A percentile compares a stretch with the other conserved stretches of the same genome.
These are phyloP conservation scores for Trissolcus brochymenae DNA, from an alignment of 2,888 invertebrate genomes.

Conservation along the genomic window DNA sequence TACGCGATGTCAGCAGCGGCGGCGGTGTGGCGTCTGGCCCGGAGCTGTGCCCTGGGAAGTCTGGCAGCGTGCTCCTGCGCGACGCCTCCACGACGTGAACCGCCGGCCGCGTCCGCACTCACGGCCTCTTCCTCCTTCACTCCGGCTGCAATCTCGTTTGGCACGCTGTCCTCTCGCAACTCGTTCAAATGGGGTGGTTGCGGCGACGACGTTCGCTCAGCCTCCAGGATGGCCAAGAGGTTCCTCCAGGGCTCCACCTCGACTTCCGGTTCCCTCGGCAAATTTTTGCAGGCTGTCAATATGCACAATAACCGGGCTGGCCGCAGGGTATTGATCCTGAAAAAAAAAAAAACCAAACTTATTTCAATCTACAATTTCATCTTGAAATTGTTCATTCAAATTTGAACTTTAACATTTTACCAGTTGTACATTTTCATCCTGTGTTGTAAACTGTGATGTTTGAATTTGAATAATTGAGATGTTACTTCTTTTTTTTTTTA, in stretches of 20 bases:
- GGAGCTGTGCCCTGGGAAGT: constrained; percentile 86
- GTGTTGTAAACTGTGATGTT: too few relatives aligned
- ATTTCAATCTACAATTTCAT: too few relatives aligned
- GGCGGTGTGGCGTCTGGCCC: constrained; percentile 85
- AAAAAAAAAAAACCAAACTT: too few relatives aligned
- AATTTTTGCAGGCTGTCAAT: constrained; percentile 83
- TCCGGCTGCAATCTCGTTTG: constrained; percentile 67
- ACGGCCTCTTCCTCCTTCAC: constrained; percentile 69
- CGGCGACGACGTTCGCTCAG: constrained; percentile 88
- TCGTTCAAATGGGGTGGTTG: constrained; percentile 93
- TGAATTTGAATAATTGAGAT: too few relatives aligned
- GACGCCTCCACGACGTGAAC: constrained; percentile 81
- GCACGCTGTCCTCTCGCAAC: constrained; percentile 75
- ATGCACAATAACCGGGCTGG: constrained; percentile 88
- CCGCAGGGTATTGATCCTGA: constrained; percentile 80
- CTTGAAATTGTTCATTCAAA: too few relatives aligned
- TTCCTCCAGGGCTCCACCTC: constrained; percentile 82
- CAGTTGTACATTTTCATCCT: too few relatives aligned
- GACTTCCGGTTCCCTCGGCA: constrained; percentile 68
- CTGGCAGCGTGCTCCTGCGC: constrained; percentile 89
- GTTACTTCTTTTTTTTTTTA: too few relatives aligned
- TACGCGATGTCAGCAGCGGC: constrained; percentile 90
- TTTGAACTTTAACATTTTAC: too few relatives aligned
- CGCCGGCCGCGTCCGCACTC: constrained; percentile 76
- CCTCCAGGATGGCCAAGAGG: constrained; percentile 83